Percentiles rank a stretch among this genome's conserved stretches.
Conservation (phyloP, 2,113 vertebrate species). For the Nothoprocta pentlandii region DNA sequence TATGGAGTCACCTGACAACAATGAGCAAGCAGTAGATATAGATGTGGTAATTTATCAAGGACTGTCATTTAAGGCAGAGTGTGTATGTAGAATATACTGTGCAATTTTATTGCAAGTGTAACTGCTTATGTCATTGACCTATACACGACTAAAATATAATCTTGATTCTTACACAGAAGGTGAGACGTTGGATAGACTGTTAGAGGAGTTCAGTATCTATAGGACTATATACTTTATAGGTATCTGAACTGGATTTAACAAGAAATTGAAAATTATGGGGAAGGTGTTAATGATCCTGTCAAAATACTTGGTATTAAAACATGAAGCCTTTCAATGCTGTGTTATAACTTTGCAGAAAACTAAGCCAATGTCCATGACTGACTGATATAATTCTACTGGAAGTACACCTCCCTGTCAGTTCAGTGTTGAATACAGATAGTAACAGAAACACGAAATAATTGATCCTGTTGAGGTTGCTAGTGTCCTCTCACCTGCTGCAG, state of each 20-base stretch:
- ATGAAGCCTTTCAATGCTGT: background rate
- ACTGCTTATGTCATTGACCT: background rate
- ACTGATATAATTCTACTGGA: background rate
- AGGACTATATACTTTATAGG: background rate
- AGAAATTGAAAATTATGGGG: background rate
- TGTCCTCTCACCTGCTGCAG: background rate
- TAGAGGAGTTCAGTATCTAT: background rate
- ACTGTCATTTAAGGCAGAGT: background rate
- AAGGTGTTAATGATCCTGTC: background rate
- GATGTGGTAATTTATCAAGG: background rate
- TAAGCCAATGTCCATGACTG: background rate
- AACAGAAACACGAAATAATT: background rate
- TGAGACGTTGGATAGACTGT: background rate
- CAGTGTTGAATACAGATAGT: background rate
- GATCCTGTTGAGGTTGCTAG: fast-evolving
- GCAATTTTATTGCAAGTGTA: background rate
- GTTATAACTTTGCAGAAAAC: background rate
- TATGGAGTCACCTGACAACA: background rate
- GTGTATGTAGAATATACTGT: background rate
- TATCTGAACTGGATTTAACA: background rate
- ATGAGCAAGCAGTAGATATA: background rate
- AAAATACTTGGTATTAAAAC: background rate
- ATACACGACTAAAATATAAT: background rate
- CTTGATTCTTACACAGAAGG: background rate
- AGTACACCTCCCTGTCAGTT: background rate